phyloP scores from a whole-genome alignment of 2,888 invertebrate species.

The Salticus scenicus region DNA sequence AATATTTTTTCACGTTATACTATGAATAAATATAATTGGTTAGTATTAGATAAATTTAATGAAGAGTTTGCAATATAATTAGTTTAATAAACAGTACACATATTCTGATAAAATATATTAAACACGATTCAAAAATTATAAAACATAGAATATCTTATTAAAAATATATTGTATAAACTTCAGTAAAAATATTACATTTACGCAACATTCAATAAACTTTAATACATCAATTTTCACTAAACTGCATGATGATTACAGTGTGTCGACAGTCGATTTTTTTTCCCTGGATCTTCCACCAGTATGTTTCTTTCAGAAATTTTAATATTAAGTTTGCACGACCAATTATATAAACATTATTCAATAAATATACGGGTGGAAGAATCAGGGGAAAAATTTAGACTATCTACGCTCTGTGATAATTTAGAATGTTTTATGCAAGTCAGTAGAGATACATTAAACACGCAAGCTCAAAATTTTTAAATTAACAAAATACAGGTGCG shows the following conservation, averaged over 20 bases:
- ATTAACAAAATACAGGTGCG: too few relatives aligned
- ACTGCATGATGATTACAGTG: too few relatives aligned
- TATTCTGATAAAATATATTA: background rate
- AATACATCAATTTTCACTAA: background rate
- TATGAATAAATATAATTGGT: background rate
- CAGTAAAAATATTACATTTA: background rate
- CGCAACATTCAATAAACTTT: background rate
- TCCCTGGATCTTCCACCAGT: too few relatives aligned
- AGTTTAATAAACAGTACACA: background rate
- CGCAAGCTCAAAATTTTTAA: too few relatives aligned
- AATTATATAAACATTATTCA: background rate
- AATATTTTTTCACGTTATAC: too few relatives aligned
- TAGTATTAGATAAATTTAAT: background rate
- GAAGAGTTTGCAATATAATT: background rate
- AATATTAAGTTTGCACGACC: background rate
- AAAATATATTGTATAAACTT: background rate
- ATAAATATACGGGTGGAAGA: too few relatives aligned
- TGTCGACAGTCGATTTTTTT: background rate
- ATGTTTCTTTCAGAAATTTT: background rate
- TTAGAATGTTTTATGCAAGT: too few relatives aligned
- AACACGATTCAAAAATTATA: background rate
- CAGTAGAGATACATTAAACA: too few relatives aligned
- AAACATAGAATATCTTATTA: background rate
- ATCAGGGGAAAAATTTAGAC: too few relatives aligned
- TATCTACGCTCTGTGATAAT: too few relatives aligned